Conservation (phyloP, 2,888 invertebrate genomes). For the Amphipyra berbera region DNA sequence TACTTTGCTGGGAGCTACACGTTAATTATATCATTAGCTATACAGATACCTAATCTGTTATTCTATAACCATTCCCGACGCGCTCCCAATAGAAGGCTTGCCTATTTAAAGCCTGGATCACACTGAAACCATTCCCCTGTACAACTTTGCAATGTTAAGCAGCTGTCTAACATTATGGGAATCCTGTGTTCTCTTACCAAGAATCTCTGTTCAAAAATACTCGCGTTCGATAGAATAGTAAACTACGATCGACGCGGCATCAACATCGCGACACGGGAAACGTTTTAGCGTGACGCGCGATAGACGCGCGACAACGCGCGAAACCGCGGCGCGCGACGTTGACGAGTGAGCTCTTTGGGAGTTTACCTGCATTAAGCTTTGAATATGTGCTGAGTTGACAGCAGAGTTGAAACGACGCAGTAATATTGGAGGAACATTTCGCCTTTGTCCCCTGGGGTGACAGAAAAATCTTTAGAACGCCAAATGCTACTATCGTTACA, state of each 20-base stretch:
- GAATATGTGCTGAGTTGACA: slow-evolving; percentile 21
- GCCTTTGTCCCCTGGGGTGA: background rate
- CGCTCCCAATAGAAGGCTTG: background rate
- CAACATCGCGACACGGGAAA: slow-evolving; percentile 61
- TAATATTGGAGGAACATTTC: background rate
- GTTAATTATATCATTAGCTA: no score
- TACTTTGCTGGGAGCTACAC: no score
- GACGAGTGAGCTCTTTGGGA: slow-evolving; percentile 41
- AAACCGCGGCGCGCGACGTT: slow-evolving; percentile 10
- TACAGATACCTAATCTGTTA: no score
- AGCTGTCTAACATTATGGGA: slow-evolving; percentile 42
- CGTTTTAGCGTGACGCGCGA: slow-evolving; percentile 58
- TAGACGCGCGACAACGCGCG: slow-evolving; percentile 18
- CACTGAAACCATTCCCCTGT: slow-evolving; percentile 28
- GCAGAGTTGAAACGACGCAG: slow-evolving; percentile 4
- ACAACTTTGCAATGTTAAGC: slow-evolving; percentile 45
- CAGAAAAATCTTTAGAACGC: background rate
- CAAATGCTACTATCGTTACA: no score
- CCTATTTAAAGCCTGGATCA: slow-evolving; percentile 5
- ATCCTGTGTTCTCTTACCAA: slow-evolving; percentile 37
- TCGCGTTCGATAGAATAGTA: slow-evolving; percentile 48
- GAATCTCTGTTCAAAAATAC: slow-evolving; percentile 46
- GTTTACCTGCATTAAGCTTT: slow-evolving; percentile 41
- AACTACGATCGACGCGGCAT: slow-evolving; percentile 50
- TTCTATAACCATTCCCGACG: no score